Conservation (phyloP, 2,888 invertebrate genomes). For the Sarcophaga rosellei region DNA sequence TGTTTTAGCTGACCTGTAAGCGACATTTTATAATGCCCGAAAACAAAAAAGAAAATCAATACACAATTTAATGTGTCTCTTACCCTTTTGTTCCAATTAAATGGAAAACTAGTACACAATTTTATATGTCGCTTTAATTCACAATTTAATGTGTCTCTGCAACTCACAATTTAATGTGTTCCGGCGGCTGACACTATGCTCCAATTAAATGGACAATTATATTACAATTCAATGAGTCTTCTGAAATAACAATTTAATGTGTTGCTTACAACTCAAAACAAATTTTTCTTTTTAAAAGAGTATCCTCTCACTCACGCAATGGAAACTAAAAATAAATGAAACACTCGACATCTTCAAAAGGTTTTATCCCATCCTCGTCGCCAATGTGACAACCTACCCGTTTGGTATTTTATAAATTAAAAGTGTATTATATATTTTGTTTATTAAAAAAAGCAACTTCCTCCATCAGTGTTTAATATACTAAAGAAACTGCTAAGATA, state of each 20-base stretch:
- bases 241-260: neutral
- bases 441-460: too few relatives aligned
- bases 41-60: too few relatives aligned
- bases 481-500: too few relatives aligned
- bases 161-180: neutral
- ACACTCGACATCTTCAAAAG: neutral
- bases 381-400: neutral
- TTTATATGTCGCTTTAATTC: neutral
- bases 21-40: too few relatives aligned
- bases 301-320: neutral
- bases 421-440: too few relatives aligned
- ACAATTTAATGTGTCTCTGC: neutral
- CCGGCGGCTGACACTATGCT: neutral
- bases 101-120: neutral
- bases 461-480: too few relatives aligned
- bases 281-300: neutral
- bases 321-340: neutral
- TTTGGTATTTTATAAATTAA: too few relatives aligned
- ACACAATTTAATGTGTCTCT: too few relatives aligned
- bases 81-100: neutral
- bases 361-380: neutral
- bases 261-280: neutral
- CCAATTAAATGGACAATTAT: neutral
- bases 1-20: neutral
- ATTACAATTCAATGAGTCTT: too few relatives aligned